Evolutionary conservation across 2,797 vertebrate genomes (phyloP).

Genomic region (Tinamus major): DNA sequence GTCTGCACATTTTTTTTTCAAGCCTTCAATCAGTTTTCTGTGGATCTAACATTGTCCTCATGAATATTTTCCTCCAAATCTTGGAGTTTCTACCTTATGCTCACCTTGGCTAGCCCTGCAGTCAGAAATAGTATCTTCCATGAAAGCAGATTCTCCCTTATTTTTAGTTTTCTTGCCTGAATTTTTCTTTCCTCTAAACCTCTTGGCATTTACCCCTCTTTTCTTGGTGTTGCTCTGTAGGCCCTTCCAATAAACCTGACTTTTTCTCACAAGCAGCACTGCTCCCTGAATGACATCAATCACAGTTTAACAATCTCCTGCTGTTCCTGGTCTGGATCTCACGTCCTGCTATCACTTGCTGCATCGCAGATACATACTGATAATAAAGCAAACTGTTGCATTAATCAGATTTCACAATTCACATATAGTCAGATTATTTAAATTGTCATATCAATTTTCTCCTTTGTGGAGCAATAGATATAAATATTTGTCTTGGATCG

Average conservation of each 20-base stretch:
- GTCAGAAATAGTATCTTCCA: neutral
- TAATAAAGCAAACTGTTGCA: neutral
- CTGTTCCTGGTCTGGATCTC: neutral
- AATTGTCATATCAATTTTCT: neutral
- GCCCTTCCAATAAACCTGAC: neutral
- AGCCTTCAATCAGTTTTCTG: fast-evolving
- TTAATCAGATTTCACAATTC: neutral
- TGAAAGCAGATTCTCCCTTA: neutral
- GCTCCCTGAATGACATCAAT: neutral
- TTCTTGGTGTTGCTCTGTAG: neutral
- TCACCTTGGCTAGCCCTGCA: neutral
- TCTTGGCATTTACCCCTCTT: neutral
- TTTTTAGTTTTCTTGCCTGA: neutral
- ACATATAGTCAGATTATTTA: neutral
- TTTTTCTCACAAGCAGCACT: neutral
- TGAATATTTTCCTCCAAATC: neutral
- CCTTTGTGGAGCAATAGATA: neutral
- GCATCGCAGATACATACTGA: fast-evolving
- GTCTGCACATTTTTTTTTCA: neutral
- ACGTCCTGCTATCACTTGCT: neutral
- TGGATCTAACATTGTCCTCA: neutral
- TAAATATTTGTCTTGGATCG: neutral
- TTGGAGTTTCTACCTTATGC: neutral
- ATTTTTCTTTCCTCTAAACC: neutral
- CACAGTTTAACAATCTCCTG: neutral